Conservation (phyloP, 1,140 invertebrate species). For the Drosophila lacertosa region DNA sequence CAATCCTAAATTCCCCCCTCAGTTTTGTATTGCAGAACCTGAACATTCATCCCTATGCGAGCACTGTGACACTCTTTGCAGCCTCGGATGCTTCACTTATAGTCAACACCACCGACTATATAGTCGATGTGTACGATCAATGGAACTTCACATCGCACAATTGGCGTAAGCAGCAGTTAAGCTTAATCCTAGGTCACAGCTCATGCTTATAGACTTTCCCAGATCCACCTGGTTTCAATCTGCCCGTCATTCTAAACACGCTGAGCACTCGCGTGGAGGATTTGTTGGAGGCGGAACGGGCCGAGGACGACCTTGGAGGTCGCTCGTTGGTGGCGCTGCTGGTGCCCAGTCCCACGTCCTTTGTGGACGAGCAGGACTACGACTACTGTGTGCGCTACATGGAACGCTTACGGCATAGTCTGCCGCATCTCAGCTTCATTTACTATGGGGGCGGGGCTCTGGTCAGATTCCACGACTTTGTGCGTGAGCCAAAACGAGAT, state of each 20-base stretch:
- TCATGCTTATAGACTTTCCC: background rate
- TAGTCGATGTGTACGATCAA: slow-evolving; percentile 85
- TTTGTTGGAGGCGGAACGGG: slow-evolving; percentile 84
- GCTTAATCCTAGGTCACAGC: background rate
- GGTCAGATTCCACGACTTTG: slow-evolving; percentile 85
- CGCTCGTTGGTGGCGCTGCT: slow-evolving; percentile 85
- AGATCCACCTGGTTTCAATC: slow-evolving; percentile 85
- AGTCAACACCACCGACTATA: slow-evolving; percentile 86
- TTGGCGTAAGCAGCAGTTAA: slow-evolving; percentile 85
- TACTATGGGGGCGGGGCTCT: slow-evolving; percentile 84
- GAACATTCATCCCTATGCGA: slow-evolving; percentile 88
- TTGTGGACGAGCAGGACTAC: slow-evolving; percentile 83
- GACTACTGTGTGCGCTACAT: slow-evolving; percentile 84
- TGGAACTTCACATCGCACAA: slow-evolving; percentile 85
- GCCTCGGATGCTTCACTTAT: slow-evolving; percentile 86
- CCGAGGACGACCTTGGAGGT: slow-evolving; percentile 83
- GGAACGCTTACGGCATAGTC: slow-evolving; percentile 82
- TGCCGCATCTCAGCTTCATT: slow-evolving; percentile 85
- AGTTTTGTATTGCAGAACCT: slow-evolving; percentile 87
- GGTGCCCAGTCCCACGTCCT: slow-evolving; percentile 83
- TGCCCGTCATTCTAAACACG: slow-evolving; percentile 84
- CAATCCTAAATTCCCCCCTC: slow-evolving; percentile 5
- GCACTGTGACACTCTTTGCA: slow-evolving; percentile 88
- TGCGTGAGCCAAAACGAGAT: slow-evolving; percentile 82
- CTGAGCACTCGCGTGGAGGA: slow-evolving; percentile 75